Conservation (phyloP, 2,113 vertebrate genomes). For the Tragelaphus scriptus region DNA sequence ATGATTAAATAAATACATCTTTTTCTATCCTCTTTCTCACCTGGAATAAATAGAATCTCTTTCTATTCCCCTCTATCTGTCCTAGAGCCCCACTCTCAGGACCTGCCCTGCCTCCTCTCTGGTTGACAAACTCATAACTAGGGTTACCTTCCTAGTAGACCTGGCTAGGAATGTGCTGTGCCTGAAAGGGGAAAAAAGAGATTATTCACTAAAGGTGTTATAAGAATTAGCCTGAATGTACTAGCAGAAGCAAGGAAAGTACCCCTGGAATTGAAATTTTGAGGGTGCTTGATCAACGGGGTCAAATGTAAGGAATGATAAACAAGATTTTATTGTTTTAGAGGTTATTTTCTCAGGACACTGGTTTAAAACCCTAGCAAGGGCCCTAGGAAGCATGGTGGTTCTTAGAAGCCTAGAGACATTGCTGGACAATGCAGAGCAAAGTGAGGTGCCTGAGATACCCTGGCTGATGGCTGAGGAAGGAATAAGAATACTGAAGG, state of each 20-base stretch:
- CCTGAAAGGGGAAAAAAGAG: neutral
- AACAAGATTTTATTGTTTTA: neutral
- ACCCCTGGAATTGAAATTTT: neutral
- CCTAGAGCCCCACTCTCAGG: neutral
- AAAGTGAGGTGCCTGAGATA: neutral
- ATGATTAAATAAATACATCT: neutral
- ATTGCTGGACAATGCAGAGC: neutral
- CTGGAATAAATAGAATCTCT: neutral
- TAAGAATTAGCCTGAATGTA: neutral
- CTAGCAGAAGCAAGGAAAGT: neutral
- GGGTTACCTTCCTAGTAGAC: neutral
- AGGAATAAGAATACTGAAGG: neutral
- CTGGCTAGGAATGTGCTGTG: neutral
- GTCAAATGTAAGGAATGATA: neutral
- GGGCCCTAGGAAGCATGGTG: neutral
- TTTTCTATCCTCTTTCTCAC: neutral
- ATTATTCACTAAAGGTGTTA: neutral
- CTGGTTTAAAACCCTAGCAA: neutral
- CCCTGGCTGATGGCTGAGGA: neutral
- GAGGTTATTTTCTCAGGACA: neutral
- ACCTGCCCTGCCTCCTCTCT: neutral
- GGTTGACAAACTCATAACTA: neutral
- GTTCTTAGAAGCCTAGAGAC: neutral
- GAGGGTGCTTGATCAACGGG: neutral
- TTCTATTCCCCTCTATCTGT: neutral